These are phyloP conservation scores for Symphodus melops DNA, from an alignment of 2,113 vertebrate species.

Conservation along the genomic window DNA sequence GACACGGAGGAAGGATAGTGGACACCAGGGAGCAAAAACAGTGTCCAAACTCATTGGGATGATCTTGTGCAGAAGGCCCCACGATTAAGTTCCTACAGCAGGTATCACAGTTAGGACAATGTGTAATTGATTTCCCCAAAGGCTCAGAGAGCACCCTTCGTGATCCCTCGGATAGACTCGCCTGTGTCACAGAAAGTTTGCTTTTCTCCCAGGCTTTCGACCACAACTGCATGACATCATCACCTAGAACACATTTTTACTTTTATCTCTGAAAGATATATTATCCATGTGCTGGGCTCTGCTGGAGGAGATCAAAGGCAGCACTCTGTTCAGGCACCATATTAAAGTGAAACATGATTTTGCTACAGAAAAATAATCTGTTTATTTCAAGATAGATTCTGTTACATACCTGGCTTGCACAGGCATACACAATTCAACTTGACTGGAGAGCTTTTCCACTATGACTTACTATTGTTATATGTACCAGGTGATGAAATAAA, in stretches of 20 bases:
- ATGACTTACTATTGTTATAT: constrained; percentile 48
- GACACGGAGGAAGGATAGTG: constrained; percentile 56
- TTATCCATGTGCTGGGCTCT: constrained; percentile 82
- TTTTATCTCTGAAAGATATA: constrained; percentile 87
- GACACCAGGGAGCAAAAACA: constrained; percentile 86
- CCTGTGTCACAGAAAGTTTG: constrained; percentile 81
- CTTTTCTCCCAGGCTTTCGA: constrained; percentile 76
- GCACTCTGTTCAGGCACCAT: constrained; percentile 79
- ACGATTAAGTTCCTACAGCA: constrained; percentile 72
- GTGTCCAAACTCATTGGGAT: constrained; percentile 87
- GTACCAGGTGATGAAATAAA: constrained; percentile 51
- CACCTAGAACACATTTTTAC: constrained; percentile 83
- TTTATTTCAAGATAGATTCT: constrained; percentile 83
- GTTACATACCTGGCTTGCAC: constrained; percentile 73
- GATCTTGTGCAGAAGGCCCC: constrained; percentile 83
- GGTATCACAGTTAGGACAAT: constrained; percentile 77
- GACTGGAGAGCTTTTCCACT: constrained; percentile 52
- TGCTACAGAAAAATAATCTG: constrained; percentile 82
- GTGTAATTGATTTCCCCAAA: constrained; percentile 80
- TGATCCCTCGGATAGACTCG: constrained; percentile 71
- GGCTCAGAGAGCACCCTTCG: constrained; percentile 74
- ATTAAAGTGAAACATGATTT: constrained; percentile 85
- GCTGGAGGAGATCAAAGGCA: constrained; percentile 82
- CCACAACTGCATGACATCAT: constrained; percentile 84
- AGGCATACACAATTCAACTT: constrained; percentile 64